phyloP scores from a whole-genome alignment of 2,797 vertebrate species.

The Chanos chanos region DNA sequence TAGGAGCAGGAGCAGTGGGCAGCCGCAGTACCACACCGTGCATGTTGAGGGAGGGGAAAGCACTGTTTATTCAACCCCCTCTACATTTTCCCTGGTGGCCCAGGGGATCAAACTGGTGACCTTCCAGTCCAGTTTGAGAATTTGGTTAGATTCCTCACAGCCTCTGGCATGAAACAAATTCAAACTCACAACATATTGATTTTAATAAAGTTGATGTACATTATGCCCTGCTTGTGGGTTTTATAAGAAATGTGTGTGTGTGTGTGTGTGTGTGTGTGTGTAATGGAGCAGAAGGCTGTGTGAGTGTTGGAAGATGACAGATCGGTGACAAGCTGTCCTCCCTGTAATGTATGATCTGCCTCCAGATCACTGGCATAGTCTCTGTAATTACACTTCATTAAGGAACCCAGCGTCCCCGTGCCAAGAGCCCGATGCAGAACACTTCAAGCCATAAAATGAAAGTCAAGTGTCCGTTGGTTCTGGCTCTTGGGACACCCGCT shows the following conservation, averaged over 20 bases:
- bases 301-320: conserved; percentile 41
- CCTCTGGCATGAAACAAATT: no score
- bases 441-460: conserved; percentile 29
- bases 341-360: conserved; percentile 51
- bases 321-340: conserved; percentile 56
- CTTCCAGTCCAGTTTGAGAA: no score
- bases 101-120: no score
- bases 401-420: background rate
- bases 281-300: conserved; percentile 20
- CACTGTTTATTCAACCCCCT: no score
- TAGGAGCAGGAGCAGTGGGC: no score
- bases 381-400: conserved; percentile 48
- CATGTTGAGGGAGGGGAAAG: no score
- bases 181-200: no score
- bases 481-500: conserved; percentile 33
- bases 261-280: conserved; percentile 8
- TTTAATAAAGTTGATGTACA: no score
- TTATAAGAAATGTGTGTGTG: background rate
- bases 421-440: conserved; percentile 13
- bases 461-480: conserved; percentile 14
- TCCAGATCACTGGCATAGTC: conserved; percentile 47
- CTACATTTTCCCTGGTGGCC: no score
- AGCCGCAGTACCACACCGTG: no score
- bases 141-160: no score
- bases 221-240: background rate